Base-by-base conservation (phyloP, 1,140 invertebrate genomes). In the Drosophila bipectinata region DNA sequence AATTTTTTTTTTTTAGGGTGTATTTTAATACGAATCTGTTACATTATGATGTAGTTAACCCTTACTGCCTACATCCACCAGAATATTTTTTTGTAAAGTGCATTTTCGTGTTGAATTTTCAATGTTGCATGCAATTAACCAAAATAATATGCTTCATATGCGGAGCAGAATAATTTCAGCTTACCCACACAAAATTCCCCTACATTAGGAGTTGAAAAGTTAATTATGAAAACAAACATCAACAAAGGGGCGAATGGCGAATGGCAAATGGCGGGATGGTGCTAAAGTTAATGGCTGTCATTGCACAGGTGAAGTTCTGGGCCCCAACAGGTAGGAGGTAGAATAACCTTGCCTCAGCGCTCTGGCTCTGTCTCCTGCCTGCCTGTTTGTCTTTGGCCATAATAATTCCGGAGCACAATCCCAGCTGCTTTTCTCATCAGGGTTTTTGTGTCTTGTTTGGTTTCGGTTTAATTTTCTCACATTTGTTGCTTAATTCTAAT, bases 211-310 rank as follows among this genome's bases (percentile, higher is more conserved):
- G 64, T 52, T 64, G 39, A 78, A 82, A 78, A 71, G 78, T 85
- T 87, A 87, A 87, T 85, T 84, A 84, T 72, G 67, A 60, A 47
- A 51, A 45, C 66, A 79, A 71, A 76, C 79, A 75, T 68, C 48
- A 39, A 47, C 56, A 44, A 21, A 7, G 51, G 44, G 55, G 41
- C 26, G 26, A 7, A 41, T 12, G 45, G 32, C 15, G n/a, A 15
- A 15, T 15, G 45, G 32, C 15, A 10, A 15, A 15, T 15, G 45
- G 32, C 15, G n/a, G 47, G 47, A 51, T 51, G 62, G 39, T 24
- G 18, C 41, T 61, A 52, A 52, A 57, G 56, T 47, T 72, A 72
- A 73, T 73, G 71, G 44, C 30, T 51, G 62, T 30, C 47, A 63
- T 24, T 28, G n/a, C n/a, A 34, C 41, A 51, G 52, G 39, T 64